Base-by-base conservation (phyloP, 2,113 vertebrate species). In the Gambusia affinis region DNA sequence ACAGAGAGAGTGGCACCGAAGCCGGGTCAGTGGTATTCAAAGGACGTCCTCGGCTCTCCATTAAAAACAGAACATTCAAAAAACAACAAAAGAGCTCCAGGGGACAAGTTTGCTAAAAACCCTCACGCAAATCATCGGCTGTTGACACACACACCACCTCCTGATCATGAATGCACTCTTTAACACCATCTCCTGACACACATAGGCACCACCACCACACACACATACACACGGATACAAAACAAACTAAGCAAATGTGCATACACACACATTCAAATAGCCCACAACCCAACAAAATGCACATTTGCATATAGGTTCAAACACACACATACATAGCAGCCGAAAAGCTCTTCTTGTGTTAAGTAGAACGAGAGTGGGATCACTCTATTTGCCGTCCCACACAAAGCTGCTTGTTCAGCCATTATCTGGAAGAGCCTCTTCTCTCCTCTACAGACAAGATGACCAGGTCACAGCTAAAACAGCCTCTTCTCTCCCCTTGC, bases 361-460 rank as follows among this genome's bases (percentile, higher is more conserved):
- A 83, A 91, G 81, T 87, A 83, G 85, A 65, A 80, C 57, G 27
- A 89, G 85, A 92, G 88, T 82, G 85, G 90, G 91, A 93, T 92
- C 88, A 90, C 86, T 92, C 84, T 83, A 88, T 91, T 90, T 90
- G 85, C 86, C 79, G 78, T 88, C 87, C 86, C 83, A 88, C 91
- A 92, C 88, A 92, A 93, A 93, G 92, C 85, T 87, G 91, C 92
- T 93, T 89, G 91, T 93, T 91, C 89, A 91, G 83, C 91, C 90
- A 93, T 93, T 93, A 93, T 91, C 91, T 86, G 84, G 80, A 75
- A 91, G 91, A 91, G 89, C 78, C 92, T 91, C 91, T 93, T 86
- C 89, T 88, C 81, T 85, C 78, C 90, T 81, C 88, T 87, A 87
- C 83, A 90, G 84, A 74, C 79, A 44, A 78, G 86, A 88, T 91